Evolutionary conservation across 37 sponge, comb jelly and placozoan species (phyloP).

Genomic region (Ephydatia muelleri): DNA sequence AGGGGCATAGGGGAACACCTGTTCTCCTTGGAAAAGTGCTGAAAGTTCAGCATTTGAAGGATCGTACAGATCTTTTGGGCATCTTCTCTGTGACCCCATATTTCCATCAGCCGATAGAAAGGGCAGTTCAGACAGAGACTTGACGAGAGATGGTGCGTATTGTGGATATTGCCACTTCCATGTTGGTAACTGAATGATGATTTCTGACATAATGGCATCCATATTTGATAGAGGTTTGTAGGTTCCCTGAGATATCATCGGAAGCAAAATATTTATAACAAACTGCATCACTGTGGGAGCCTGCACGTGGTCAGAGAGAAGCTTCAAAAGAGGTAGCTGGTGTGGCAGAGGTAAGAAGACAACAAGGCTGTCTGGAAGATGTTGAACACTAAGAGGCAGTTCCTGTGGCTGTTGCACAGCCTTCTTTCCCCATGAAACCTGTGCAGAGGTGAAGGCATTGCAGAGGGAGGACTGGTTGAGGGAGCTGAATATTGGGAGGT

Average conservation of each 20-base stretch:
- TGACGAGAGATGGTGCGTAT: not conserved
- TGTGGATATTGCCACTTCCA: not conserved
- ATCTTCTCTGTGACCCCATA: not conserved
- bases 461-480: not conserved
- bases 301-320: not conserved
- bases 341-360: not conserved
- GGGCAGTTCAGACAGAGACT: not conserved
- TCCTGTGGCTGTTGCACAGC: constrained; percentile 16
- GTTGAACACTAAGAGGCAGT: not conserved
- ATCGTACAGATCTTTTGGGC: constrained; percentile 32
- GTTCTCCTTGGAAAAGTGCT: constrained; percentile 15
- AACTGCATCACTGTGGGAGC: constrained; percentile 8
- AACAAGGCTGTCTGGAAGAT: not conserved
- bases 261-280: constrained; percentile 2
- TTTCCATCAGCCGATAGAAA: not conserved
- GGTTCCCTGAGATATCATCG: constrained; percentile 6
- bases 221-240: not conserved
- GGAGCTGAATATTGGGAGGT: constrained; percentile 7
- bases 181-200: not conserved
- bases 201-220: constrained; percentile 22
- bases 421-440: not conserved
- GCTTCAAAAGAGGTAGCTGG: constrained; percentile 5
- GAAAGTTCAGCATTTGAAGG: constrained; percentile 10
- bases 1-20: constrained; percentile 32
- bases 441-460: not conserved